Base-by-base conservation (phyloP, 2,113 vertebrate genomes). In the Myotis davidii region DNA sequence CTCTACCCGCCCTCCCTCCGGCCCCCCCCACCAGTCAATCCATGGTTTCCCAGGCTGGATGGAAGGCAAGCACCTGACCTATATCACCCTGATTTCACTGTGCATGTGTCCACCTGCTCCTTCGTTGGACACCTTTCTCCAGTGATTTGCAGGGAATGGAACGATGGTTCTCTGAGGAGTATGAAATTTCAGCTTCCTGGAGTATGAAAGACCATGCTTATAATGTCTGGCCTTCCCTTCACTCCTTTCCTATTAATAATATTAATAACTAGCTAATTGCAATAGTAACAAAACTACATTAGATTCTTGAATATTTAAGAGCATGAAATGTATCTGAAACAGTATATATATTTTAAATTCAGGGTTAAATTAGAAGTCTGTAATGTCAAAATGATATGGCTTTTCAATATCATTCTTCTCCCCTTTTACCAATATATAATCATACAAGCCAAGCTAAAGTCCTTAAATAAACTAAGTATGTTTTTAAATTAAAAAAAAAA, bases 391-490 rank as follows among this genome's bases (percentile, higher is more conserved):
- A 83, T 54, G 5, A 52, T 50, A 50, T 9, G 9, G 3, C 11
- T 29, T 73, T 56, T 34, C 39, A 85, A 54, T 3, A 82, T 32
- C 5, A 76, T 37, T 61, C 6, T 83, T 67, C 50, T 37, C 37
- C 39, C 39, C 32, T 10, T 84, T 82, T 92, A 37, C 25, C 32
- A 74, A 59, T 39, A 65, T 18, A 34, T 32, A 54, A 54, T 39
- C 18, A 93, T 13, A 65, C 0, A 86, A 77, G 52, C 27, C 52
- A 72, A 85, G 77, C 10, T 61, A 29, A 92, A 76, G 10, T 64
- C 23, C 27, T 96, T 90, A 59, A 45, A 54, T 87, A 73, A 94
- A 76, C 42, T 56, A 34, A 86, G 9, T 16, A 42, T 59, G 16
- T 17, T 37, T 67, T 72, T 13, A 23, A 85, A 70, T 54, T 73